Evolutionary conservation across 1,140 invertebrate species (phyloP).

Genomic region (Spodoptera frugiperda): DNA sequence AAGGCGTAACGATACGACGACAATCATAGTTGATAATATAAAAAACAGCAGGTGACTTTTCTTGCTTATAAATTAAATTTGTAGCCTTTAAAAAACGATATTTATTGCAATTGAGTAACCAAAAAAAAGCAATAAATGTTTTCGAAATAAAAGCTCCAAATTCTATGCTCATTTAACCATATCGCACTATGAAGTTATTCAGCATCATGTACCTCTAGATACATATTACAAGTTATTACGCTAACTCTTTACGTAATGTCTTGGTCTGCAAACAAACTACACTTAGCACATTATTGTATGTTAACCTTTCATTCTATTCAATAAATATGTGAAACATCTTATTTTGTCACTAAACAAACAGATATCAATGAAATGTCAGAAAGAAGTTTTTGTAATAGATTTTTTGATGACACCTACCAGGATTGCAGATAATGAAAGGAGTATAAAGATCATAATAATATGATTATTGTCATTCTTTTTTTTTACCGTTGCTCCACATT

Average conservation of each 20-base stretch:
- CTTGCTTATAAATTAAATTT: no score
- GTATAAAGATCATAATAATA: background rate
- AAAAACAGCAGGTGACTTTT: no score
- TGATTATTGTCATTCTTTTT: no score
- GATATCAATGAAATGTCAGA: conserved; percentile 1
- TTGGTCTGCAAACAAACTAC: background rate
- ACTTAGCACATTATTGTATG: background rate
- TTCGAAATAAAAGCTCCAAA: no score
- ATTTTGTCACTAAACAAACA: conserved; percentile 10
- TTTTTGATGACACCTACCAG: background rate
- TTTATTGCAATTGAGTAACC: no score
- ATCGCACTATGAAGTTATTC: no score
- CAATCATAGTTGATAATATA: no score
- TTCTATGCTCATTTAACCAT: no score
- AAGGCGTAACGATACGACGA: no score
- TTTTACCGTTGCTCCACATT: no score
- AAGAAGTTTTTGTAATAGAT: background rate
- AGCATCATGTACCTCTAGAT: background rate
- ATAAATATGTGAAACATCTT: background rate
- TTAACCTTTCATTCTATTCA: conserved; percentile 1
- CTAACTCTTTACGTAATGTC: background rate
- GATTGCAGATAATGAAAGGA: background rate
- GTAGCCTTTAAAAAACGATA: no score
- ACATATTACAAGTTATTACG: background rate
- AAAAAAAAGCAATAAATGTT: no score